Evolutionary conservation across 2,888 invertebrate species (phyloP).

Genomic region (Lamellibrachia satsuma): DNA sequence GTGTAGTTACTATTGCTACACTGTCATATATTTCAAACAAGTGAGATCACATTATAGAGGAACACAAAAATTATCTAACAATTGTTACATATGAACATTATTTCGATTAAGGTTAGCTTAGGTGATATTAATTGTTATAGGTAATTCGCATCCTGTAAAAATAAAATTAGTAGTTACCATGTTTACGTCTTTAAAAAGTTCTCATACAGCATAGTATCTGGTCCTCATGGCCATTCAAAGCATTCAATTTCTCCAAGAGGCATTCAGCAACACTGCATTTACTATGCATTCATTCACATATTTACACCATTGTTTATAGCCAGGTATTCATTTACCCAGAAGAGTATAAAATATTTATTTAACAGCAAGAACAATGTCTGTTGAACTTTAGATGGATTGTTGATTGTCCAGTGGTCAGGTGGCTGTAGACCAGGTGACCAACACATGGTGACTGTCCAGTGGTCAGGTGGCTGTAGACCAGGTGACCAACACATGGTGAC

Average conservation of each 20-base stretch:
- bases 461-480: background rate
- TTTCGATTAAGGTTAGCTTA: too few species aligned
- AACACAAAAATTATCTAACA: too few species aligned
- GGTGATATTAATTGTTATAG: too few species aligned
- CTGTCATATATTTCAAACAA: too few species aligned
- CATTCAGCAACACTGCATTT: background rate
- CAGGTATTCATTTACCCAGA: background rate
- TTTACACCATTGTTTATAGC: background rate
- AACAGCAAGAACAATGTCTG: background rate
- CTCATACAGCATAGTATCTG: too few species aligned
- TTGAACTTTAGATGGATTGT: background rate
- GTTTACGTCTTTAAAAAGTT: too few species aligned
- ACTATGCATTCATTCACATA: background rate
- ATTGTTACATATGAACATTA: too few species aligned
- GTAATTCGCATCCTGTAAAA: too few species aligned
- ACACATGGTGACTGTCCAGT: background rate
- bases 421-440: background rate
- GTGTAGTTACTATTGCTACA: too few species aligned
- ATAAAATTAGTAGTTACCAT: too few species aligned
- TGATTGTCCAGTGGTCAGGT: background rate
- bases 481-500: background rate
- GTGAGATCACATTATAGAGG: too few species aligned
- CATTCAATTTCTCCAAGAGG: background rate
- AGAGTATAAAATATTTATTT: background rate
- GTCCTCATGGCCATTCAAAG: too few species aligned